These are phyloP conservation scores for Babyrousa celebensis DNA, from an alignment of 2,797 vertebrate genomes.

Conservation along the genomic window DNA sequence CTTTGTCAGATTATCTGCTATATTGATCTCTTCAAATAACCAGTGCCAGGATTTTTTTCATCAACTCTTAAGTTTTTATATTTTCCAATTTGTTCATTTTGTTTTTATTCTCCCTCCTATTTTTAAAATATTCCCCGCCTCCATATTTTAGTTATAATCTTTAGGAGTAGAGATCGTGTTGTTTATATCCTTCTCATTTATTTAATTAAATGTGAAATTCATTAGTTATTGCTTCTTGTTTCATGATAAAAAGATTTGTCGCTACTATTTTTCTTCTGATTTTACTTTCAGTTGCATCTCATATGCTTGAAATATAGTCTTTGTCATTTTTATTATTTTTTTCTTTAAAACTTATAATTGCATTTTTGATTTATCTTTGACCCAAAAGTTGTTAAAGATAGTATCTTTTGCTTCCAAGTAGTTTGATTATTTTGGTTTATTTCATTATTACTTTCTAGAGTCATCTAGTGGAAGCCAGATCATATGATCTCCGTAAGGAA, in stretches of 20 bases:
- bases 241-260: slow-evolving; percentile 50
- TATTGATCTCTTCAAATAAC: slow-evolving; percentile 11
- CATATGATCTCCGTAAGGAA: background rate
- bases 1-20: background rate
- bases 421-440: slow-evolving; percentile 72
- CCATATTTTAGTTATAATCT: background rate
- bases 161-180: background rate
- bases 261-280: slow-evolving; percentile 24
- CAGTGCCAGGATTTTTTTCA: background rate
- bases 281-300: slow-evolving; percentile 38
- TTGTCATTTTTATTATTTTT: slow-evolving; percentile 65
- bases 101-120: background rate
- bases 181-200: slow-evolving; percentile 38
- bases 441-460: slow-evolving; percentile 61
- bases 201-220: slow-evolving; percentile 46
- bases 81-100: slow-evolving; percentile 27
- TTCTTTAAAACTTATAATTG: slow-evolving; percentile 34
- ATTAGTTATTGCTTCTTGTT: background rate
- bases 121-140: background rate
- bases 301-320: background rate
- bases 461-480: background rate
- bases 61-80: background rate
- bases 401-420: slow-evolving; percentile 60
- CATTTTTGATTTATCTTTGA: slow-evolving; percentile 66
- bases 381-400: slow-evolving; percentile 60